Base-by-base conservation (phyloP, 2,113 vertebrate species). In the Alethe castanea region DNA sequence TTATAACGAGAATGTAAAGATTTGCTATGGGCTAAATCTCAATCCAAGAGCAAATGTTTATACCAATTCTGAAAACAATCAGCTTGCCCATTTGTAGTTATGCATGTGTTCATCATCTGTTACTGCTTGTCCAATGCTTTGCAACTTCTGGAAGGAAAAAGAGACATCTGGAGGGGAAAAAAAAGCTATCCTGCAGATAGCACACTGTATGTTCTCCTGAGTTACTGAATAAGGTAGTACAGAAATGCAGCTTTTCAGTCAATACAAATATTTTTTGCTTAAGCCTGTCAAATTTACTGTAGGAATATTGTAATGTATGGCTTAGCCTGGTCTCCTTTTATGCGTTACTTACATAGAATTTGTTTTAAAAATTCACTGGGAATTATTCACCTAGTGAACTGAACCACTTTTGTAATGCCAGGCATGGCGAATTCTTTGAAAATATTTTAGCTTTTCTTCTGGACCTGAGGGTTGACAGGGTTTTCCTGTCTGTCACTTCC, bases 11-110 rank as follows among this genome's bases (percentile, higher is more conserved):
- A 98, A 98, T 97, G 97, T 98, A 98, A 98, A 98, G 98, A 98
- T 98, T 98, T 98, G 98, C 98, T 98, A 98, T 98, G 97, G 97
- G 98, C 98, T 98, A 98, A 97, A 98, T 98, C 98, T 98, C 98
- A 98, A 98, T 98, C 98, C 97, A 97, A 98, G 98, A 98, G 98
- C 98, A 98, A 98, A 98, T 98, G 98, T 98, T 98, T 98, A 98
- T 98, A 98, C 97, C 98, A 98, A 98, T 98, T 98, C 97, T 98
- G 98, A 98, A 98, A 98, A 98, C 98, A 98, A 98, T 98, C 97
- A 98, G 97, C 97, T 98, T 98, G 98, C 97, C 98, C 98, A 98
- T 98, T 98, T 98, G 98, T 98, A 98, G 97, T 98, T 98, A 98
- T 97, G 98, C 98, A 98, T 98, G 98, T 98, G 98, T 98, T 98